Conservation (phyloP, 2,113 vertebrate species). For the human region DNA sequence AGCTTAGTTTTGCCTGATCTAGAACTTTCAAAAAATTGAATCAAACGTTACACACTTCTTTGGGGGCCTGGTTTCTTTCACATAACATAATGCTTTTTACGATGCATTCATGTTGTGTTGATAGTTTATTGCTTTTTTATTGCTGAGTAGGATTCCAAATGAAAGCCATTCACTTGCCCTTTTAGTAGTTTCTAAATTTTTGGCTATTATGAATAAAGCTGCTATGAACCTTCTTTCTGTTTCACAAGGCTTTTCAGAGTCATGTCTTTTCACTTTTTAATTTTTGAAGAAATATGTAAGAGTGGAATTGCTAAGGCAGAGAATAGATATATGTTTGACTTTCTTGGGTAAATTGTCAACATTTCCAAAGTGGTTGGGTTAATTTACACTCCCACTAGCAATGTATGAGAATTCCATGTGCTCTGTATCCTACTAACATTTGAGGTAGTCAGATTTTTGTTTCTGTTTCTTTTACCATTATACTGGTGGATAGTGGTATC, state of each 20-base stretch:
- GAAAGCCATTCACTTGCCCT: not conserved
- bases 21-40: not conserved
- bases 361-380: not conserved
- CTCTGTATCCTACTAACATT: too few species aligned
- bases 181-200: not conserved
- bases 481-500: not conserved
- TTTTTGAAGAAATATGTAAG: not conserved
- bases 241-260: not conserved
- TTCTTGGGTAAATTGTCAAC: not conserved
- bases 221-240: not conserved
- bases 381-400: rapidly evolving
- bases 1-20: not conserved
- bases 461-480: not conserved
- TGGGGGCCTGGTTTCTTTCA: not conserved
- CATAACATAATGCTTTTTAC: not conserved
- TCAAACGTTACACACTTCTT: not conserved
- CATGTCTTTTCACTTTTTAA: not conserved
- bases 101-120: not conserved
- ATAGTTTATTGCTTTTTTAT: not conserved
- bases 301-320: not conserved
- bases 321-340: not conserved
- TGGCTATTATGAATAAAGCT: not conserved
- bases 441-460: not conserved
- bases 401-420: not conserved
- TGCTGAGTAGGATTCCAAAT: not conserved